A percentile compares a stretch with the other conserved stretches of the same genome.
phyloP scores from a whole-genome alignment of 2,113 vertebrate genomes.

The Blennius ocellaris region DNA sequence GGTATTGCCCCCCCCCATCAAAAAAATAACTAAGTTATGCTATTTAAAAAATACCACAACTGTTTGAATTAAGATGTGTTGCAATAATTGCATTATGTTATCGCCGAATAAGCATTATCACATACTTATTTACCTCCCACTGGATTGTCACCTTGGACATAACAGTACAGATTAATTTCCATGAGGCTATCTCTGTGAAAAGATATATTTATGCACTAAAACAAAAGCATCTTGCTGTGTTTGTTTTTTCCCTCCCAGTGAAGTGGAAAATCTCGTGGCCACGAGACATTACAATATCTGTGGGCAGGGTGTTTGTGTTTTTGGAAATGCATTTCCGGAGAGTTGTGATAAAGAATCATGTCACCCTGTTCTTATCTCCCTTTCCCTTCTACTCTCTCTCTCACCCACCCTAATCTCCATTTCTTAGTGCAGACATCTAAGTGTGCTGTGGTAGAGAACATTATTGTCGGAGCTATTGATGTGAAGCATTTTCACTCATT shows the following conservation, averaged over 20 bases:
- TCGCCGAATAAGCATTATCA: too few relatives aligned
- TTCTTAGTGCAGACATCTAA: conserved; percentile 30
- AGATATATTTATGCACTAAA: background rate
- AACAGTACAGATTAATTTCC: background rate
- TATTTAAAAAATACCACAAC: too few relatives aligned
- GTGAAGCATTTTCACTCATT: conserved; percentile 37
- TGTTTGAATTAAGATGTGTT: too few relatives aligned
- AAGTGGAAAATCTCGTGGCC: conserved; percentile 36
- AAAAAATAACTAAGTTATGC: too few relatives aligned
- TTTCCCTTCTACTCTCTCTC: background rate
- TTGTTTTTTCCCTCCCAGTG: conserved; percentile 13
- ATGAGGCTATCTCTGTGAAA: background rate
- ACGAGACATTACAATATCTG: conserved; percentile 24
- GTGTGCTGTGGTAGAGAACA: conserved; percentile 23
- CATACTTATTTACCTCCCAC: too few relatives aligned
- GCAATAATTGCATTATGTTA: too few relatives aligned
- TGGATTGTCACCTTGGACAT: too few relatives aligned
- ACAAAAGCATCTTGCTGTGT: background rate
- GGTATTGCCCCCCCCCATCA: background rate
- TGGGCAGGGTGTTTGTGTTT: conserved; percentile 13
- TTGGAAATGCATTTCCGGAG: conserved; percentile 16
- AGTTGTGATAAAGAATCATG: conserved; percentile 6
- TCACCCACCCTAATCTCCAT: conserved; percentile 14
- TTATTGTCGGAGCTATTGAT: conserved; percentile 45
- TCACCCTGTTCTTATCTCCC: background rate